Evolutionary conservation across 2,113 vertebrate species (phyloP), one percentile per base, ranked within the genome.

Genomic region (Myrmophylax atrothorax): DNA sequence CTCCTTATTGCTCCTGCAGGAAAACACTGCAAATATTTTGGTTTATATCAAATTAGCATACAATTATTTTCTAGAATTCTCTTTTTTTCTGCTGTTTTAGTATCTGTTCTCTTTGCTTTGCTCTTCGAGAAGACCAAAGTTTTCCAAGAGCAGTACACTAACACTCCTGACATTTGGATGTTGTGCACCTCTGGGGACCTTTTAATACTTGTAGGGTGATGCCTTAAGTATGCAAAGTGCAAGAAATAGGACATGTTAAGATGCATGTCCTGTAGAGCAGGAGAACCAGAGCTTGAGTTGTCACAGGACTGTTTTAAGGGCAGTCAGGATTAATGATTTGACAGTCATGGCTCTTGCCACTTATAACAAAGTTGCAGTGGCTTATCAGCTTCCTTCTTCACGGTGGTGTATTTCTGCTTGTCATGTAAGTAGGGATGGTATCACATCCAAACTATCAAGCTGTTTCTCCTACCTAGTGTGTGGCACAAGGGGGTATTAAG

Each of bases 391-490:
- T 47, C 53, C 37, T 80, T 40, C 37, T 44, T n/a, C 37, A 10
- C 16, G 6, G 16, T 75, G 40, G 5, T 28, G 24, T 67, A 15
- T 44, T 72, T 49, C 24, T 38, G 4, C 15, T 70, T 52, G 50
- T 25, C 28, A 8, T 13, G 0, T 4, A 22, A 91, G 6, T 38
- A 9, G 38, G 33, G 33, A 37, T 67, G n/a, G 18, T 17, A 67
- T 14, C 6, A 2, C 0, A 3, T 37, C 9, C 19, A 15, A 63
- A 4, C 12, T 44, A 3, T 13, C n/a, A 68, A 73, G 23, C 4
- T 35, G 13, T 68, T 80, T 91, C 81, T 87, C 25, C 35, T 37
- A 18, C 12, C 13, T 28, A 44, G 9, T 3, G 3, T 58, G 29
- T 22, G 47, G 10, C 33, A 40, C 56, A 53, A 75, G 29, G 6